Conservation (phyloP, 2,113 vertebrate genomes). For the Anhinga rufa region DNA sequence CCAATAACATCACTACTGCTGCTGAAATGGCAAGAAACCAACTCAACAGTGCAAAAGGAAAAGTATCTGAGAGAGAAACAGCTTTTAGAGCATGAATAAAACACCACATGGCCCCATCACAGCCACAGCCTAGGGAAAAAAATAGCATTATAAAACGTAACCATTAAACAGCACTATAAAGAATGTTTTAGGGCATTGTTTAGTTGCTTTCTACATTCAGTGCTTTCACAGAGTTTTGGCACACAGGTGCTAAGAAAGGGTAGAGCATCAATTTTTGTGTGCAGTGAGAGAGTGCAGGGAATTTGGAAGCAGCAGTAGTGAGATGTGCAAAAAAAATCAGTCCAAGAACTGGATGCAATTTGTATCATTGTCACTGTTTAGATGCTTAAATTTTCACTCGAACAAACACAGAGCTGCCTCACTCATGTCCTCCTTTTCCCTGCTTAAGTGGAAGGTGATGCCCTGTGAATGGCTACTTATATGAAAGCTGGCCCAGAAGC, state of each 20-base stretch:
- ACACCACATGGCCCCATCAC: not conserved
- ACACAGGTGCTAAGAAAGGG: not conserved
- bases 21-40: not conserved
- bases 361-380: not conserved
- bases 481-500: not conserved
- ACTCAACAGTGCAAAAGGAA: not conserved
- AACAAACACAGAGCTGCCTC: not conserved
- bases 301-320: fast-evolving
- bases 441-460: not conserved
- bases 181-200: not conserved
- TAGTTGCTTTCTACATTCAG: not conserved
- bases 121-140: not conserved
- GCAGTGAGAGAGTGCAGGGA: not conserved
- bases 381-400: not conserved
- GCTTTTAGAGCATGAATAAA: not conserved
- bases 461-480: not conserved
- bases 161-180: not conserved
- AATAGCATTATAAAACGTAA: not conserved
- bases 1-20: not conserved
- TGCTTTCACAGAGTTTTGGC: not conserved
- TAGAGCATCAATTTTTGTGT: not conserved
- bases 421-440: not conserved
- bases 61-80: not conserved
- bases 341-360: not conserved
- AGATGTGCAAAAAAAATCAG: not conserved